Evolutionary conservation across 2,113 vertebrate species (phyloP).

Genomic region (Octodon degus): DNA sequence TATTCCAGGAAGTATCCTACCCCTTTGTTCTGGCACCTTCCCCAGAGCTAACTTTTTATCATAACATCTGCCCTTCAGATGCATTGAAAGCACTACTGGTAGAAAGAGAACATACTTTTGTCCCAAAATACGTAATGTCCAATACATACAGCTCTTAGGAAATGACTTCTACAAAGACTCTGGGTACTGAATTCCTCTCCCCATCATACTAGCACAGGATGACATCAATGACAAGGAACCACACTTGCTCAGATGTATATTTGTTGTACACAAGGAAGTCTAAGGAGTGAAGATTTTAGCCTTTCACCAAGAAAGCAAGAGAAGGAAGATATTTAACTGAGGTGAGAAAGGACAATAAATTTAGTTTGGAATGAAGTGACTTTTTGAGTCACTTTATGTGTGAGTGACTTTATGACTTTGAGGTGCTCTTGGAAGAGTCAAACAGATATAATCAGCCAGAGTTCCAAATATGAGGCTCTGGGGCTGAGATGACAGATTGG

Average conservation of each 20-base stretch:
- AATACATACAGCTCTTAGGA: conserved; percentile 6
- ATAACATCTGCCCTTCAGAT: conserved; percentile 20
- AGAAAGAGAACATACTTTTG: background rate
- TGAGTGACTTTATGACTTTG: background rate
- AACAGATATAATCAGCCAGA: background rate
- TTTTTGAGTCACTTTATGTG: no score
- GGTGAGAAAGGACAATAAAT: background rate
- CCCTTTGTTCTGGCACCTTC: background rate
- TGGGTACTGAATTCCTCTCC: background rate
- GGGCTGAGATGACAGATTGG: background rate
- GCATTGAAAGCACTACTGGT: conserved; percentile 35
- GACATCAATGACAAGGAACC: background rate
- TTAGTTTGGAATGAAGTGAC: conserved; percentile 23
- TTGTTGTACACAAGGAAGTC: conserved; percentile 19
- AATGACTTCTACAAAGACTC: background rate
- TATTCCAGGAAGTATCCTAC: background rate
- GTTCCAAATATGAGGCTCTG: background rate
- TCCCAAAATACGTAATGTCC: conserved; percentile 27
- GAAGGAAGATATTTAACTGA: background rate
- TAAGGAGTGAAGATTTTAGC: background rate
- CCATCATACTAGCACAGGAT: conserved; percentile 34
- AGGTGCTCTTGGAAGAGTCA: background rate
- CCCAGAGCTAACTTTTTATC: background rate
- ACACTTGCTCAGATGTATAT: background rate
- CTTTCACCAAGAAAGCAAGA: conserved; percentile 24